Conservation (phyloP, 2,113 vertebrate genomes). For the Xiphophorus couchianus region DNA sequence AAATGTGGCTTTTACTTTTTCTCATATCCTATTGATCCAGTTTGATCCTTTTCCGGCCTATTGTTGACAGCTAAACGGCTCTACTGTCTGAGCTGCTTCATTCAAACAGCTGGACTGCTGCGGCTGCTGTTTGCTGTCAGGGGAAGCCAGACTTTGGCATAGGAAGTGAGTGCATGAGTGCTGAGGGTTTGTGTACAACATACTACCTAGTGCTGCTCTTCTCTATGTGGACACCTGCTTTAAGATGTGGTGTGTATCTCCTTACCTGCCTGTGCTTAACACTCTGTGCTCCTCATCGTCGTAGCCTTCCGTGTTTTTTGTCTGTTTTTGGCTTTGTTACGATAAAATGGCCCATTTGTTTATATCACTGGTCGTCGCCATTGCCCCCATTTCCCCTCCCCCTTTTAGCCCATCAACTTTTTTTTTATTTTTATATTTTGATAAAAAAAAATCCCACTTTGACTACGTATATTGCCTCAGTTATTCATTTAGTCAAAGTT, state of each 20-base stretch:
- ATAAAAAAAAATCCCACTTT: slow-evolving; percentile 68
- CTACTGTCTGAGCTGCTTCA: slow-evolving; percentile 39
- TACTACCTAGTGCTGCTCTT: slow-evolving; percentile 90
- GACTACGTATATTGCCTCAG: slow-evolving; percentile 79
- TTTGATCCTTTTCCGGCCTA: slow-evolving; percentile 28
- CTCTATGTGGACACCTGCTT: slow-evolving; percentile 87
- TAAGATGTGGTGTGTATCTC: slow-evolving; percentile 90
- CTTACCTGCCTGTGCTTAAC: slow-evolving; percentile 90
- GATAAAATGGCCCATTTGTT: slow-evolving; percentile 79
- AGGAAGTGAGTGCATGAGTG: slow-evolving; percentile 75
- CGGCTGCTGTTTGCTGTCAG: slow-evolving; percentile 77
- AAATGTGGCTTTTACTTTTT: slow-evolving; percentile 54
- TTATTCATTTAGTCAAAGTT: slow-evolving; percentile 77
- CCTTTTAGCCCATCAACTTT: slow-evolving; percentile 26
- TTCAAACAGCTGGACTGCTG: slow-evolving; percentile 62
- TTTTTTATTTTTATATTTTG: slow-evolving; percentile 69
- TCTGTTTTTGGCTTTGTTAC: slow-evolving; percentile 83
- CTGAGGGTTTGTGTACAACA: slow-evolving; percentile 90
- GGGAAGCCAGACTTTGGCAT: slow-evolving; percentile 51
- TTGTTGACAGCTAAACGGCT: slow-evolving; percentile 32
- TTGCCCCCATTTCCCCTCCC: background rate
- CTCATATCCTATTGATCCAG: slow-evolving; percentile 39
- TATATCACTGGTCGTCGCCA: slow-evolving; percentile 42
- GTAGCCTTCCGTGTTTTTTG: slow-evolving; percentile 88
- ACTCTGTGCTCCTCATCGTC: slow-evolving; percentile 89